These are phyloP conservation scores for Gadopsis marmoratus DNA, from an alignment of 2,797 vertebrate species.

Conservation along the genomic window DNA sequence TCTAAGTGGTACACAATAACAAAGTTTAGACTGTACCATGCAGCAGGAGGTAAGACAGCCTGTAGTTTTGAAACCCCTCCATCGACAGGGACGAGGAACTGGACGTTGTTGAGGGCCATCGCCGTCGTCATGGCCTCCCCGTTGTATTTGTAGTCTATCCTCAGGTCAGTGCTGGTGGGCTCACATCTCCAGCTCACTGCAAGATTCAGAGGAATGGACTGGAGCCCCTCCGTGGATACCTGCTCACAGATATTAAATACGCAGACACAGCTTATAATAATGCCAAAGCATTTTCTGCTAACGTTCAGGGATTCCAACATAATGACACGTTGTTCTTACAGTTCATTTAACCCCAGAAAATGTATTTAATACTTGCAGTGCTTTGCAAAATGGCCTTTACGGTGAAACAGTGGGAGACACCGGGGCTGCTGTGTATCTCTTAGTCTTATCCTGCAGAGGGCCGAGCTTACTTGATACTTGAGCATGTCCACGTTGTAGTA, in stretches of 20 bases:
- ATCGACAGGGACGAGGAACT: slow-evolving; percentile 95
- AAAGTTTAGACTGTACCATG: slow-evolving; percentile 85
- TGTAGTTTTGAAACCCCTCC: slow-evolving; percentile 96
- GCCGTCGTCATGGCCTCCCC: slow-evolving; percentile 92
- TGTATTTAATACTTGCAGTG: neutral
- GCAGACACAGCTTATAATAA: neutral
- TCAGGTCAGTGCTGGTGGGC: slow-evolving; percentile 93
- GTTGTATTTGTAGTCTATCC: slow-evolving; percentile 99
- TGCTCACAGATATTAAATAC: slow-evolving; percentile 60
- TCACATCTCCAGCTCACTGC: slow-evolving; percentile 98
- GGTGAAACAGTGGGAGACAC: neutral
- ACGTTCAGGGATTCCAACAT: neutral
- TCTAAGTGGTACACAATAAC: neutral
- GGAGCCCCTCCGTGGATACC: slow-evolving; percentile 93
- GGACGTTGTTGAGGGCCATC: slow-evolving; percentile 95
- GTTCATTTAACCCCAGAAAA: neutral
- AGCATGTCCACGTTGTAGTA: slow-evolving; percentile 99
- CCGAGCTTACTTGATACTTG: slow-evolving; percentile 93
- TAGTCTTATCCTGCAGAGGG: neutral
- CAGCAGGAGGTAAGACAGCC: slow-evolving; percentile 95
- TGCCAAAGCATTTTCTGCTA: neutral
- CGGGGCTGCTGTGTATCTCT: neutral
- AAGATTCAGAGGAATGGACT: slow-evolving; percentile 95
- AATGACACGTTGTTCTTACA: neutral
- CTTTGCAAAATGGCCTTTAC: neutral